These are phyloP conservation scores for Plotosus lineatus DNA, from an alignment of 2,113 vertebrate species.

Conservation along the genomic window DNA sequence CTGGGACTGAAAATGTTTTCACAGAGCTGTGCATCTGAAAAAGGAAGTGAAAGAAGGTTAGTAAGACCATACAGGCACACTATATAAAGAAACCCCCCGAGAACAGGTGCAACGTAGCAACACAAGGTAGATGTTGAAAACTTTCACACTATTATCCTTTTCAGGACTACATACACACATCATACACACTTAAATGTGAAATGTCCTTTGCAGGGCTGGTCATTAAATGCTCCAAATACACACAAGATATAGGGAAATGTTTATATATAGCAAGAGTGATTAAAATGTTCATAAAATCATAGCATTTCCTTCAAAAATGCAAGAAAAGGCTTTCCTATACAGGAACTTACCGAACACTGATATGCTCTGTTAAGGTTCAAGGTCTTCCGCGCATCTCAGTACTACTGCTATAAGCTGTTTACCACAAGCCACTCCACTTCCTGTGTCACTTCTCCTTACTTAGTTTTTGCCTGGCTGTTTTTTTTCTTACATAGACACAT, in stretches of 20 bases:
- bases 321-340: slow-evolving; percentile 4
- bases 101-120: slow-evolving; percentile 32
- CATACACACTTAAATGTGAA: not conserved
- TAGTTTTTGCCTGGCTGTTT: slow-evolving; percentile 34
- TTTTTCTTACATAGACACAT: not conserved
- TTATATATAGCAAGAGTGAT: not conserved
- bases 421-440: slow-evolving; percentile 71
- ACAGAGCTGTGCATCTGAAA: slow-evolving; percentile 21
- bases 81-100: not conserved
- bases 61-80: not conserved
- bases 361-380: slow-evolving; percentile 29
- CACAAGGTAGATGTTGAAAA: not conserved
- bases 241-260: not conserved
- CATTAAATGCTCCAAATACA: not conserved
- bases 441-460: slow-evolving; percentile 73
- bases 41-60: slow-evolving; percentile 46
- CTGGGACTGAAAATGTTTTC: slow-evolving; percentile 12
- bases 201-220: not conserved
- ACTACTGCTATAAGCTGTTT: slow-evolving; percentile 23
- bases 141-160: not conserved
- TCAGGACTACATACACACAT: not conserved
- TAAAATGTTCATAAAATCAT: not conserved
- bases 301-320: not conserved
- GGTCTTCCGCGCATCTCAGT: slow-evolving; percentile 42
- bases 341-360: slow-evolving; percentile 44